Conservation (phyloP, 2,113 vertebrate species). For the Malurus cyaneus region DNA sequence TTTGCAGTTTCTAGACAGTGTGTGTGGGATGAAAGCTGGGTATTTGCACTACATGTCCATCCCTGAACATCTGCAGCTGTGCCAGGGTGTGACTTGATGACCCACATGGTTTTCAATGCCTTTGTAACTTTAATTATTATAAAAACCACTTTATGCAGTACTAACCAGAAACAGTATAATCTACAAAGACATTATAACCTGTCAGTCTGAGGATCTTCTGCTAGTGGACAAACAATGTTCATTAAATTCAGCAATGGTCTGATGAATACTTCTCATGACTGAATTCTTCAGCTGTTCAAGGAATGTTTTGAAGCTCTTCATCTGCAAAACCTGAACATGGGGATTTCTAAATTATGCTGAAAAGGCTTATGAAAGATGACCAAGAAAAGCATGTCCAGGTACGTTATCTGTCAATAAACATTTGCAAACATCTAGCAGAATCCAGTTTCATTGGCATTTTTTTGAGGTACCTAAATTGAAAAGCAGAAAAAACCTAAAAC, state of each 20-base stretch:
- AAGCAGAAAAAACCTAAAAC: neutral
- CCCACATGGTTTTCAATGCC: neutral
- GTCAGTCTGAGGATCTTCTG: neutral
- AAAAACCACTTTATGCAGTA: neutral
- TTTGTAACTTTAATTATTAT: neutral
- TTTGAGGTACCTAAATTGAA: neutral
- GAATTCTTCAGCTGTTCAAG: neutral
- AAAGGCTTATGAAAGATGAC: neutral
- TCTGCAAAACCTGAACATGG: neutral
- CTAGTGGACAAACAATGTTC: neutral
- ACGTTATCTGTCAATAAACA: neutral
- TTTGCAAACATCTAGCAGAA: neutral
- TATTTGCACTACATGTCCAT: neutral
- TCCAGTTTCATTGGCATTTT: neutral
- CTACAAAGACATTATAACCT: neutral
- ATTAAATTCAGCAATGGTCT: neutral
- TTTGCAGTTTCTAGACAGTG: neutral
- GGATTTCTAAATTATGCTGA: neutral
- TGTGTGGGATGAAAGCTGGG: neutral
- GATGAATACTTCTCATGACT: neutral
- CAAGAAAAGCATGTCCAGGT: neutral
- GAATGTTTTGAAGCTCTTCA: neutral
- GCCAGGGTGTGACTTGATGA: neutral
- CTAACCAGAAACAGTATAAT: neutral
- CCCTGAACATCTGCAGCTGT: neutral